Evolutionary conservation across 2,888 invertebrate genomes (phyloP).

Genomic region (Drosophila prolongata): DNA sequence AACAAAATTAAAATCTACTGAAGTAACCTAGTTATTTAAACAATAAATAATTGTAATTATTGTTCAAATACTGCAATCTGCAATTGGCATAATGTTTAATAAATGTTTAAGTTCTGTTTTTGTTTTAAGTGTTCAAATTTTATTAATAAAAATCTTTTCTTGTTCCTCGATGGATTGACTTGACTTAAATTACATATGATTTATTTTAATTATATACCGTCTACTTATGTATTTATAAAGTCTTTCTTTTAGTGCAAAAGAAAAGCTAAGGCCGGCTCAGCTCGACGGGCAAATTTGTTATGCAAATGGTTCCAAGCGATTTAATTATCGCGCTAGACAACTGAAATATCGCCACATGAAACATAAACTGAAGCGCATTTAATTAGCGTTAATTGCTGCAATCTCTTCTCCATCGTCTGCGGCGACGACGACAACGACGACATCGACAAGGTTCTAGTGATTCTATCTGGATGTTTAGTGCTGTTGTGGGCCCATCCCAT

Average conservation of each 20-base stretch:
- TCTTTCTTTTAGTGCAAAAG: slow-evolving; percentile 13
- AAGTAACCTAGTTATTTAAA: too few relatives aligned
- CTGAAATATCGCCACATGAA: slow-evolving; percentile 81
- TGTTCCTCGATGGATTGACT: too few relatives aligned
- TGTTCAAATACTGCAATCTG: too few relatives aligned
- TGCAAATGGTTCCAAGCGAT: slow-evolving; percentile 79
- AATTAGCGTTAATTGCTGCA: slow-evolving; percentile 82
- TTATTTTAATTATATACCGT: too few relatives aligned
- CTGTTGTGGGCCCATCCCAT: slow-evolving; percentile 27
- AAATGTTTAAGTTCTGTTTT: too few relatives aligned
- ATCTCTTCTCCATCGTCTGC: slow-evolving; percentile 62
- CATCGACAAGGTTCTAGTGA: slow-evolving; percentile 53
- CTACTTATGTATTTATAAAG: not conserved
- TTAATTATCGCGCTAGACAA: slow-evolving; percentile 82
- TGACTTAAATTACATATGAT: too few relatives aligned
- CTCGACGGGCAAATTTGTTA: slow-evolving; percentile 72
- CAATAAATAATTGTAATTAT: too few relatives aligned
- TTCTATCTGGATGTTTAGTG: slow-evolving; percentile 55
- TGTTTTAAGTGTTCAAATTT: too few relatives aligned
- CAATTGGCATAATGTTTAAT: too few relatives aligned
- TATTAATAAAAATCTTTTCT: too few relatives aligned
- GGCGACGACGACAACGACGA: slow-evolving; percentile 40
- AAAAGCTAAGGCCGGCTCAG: slow-evolving; percentile 12
- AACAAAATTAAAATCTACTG: too few relatives aligned
- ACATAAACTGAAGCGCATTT: slow-evolving; percentile 77